phyloP scores from a whole-genome alignment of 2,888 invertebrate genomes.

The Gandaritis pyraliata region DNA sequence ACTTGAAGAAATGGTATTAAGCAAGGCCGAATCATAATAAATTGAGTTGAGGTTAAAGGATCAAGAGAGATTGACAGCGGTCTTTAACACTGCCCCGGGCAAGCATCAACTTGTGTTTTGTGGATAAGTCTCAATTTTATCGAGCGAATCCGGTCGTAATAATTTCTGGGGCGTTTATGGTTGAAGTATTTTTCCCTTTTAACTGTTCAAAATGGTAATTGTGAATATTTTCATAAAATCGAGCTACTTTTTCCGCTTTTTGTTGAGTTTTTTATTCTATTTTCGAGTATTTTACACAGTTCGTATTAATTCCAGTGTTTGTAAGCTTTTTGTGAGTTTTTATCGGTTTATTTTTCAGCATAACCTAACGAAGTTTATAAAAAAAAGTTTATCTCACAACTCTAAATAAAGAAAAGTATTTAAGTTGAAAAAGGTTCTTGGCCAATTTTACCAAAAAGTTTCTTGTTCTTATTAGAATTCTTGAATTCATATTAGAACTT shows the following conservation, averaged over 20 bases:
- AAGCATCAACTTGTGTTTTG: conserved; percentile 63
- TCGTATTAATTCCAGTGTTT: background rate
- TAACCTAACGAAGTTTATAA: no score
- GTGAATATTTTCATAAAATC: conserved; percentile 27
- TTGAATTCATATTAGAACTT: no score
- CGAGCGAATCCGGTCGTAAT: conserved; percentile 58
- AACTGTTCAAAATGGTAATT: conserved; percentile 47
- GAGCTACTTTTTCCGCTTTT: conserved; percentile 17
- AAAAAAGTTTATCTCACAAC: no score
- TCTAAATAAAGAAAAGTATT: no score
- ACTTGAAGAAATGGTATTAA: conserved; percentile 44
- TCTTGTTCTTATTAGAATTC: no score
- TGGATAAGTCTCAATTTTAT: conserved; percentile 65
- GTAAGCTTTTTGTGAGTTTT: background rate
- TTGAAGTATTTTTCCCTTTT: conserved; percentile 49
- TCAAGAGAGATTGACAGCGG: conserved; percentile 72
- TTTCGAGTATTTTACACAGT: conserved; percentile 3
- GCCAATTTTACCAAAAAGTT: no score
- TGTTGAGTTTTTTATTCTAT: conserved; percentile 16
- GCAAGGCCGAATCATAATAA: conserved; percentile 65
- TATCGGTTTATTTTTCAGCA: background rate
- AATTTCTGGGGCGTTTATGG: conserved; percentile 60
- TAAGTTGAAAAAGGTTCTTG: no score
- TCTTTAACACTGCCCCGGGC: conserved; percentile 64
- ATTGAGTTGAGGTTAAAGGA: conserved; percentile 71